A percentile compares a stretch with the other conserved stretches of the same genome.
phyloP scores from a whole-genome alignment of 2,113 vertebrate genomes.

The Arvicanthis niloticus region DNA sequence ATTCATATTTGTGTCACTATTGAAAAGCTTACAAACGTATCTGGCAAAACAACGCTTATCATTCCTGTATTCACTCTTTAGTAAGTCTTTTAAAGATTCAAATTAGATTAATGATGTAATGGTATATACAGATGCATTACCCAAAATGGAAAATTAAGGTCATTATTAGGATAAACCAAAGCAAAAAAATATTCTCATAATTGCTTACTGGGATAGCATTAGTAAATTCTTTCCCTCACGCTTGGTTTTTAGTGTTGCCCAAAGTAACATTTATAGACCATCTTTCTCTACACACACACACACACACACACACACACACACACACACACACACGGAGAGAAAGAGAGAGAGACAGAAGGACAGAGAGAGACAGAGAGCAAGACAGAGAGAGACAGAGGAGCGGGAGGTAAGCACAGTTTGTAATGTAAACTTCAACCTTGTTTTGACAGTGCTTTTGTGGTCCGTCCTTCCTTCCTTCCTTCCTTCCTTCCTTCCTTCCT shows the following conservation, averaged over 20 bases:
- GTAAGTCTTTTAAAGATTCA: slow-evolving; percentile 64
- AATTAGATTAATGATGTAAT: slow-evolving; percentile 51
- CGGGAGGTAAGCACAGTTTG: neutral
- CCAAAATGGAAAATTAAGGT: slow-evolving; percentile 50
- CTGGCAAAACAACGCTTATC: slow-evolving; percentile 68
- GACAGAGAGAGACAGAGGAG: too few species aligned
- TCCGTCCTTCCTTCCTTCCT: fast-evolving
- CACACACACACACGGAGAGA: neutral
- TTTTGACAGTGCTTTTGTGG: neutral
- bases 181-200: neutral
- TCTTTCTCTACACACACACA: neutral
- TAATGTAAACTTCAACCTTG: neutral
- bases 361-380: too few species aligned
- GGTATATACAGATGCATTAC: neutral
- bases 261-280: neutral
- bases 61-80: slow-evolving; percentile 1
- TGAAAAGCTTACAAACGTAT: slow-evolving; percentile 65
- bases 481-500: too few species aligned
- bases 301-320: too few species aligned
- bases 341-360: too few species aligned
- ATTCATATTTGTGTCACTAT: slow-evolving; percentile 72
- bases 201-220: slow-evolving; percentile 2
- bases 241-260: neutral
- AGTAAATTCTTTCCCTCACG: fast-evolving
- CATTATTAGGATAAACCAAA: slow-evolving; percentile 44